Evolutionary conservation across 2,797 vertebrate genomes (phyloP).

Genomic region (Xiphophorus birchmanni): DNA sequence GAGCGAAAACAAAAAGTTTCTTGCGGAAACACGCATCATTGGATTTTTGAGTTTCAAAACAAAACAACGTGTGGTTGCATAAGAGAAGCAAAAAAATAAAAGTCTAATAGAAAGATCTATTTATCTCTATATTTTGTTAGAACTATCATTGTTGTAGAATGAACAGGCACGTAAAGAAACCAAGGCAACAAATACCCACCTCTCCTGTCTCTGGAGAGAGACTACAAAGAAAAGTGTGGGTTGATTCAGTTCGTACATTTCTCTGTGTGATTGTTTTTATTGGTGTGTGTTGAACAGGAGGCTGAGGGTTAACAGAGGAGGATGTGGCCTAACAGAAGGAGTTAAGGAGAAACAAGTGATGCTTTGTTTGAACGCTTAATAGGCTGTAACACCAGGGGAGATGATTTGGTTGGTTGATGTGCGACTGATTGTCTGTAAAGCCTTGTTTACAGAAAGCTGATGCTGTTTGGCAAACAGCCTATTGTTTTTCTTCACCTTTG

Average conservation of each 20-base stretch:
- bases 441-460: conserved; percentile 34
- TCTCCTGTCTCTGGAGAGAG: conserved; percentile 39
- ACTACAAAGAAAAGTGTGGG: conserved; percentile 23
- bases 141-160: conserved; percentile 64
- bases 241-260: conserved; percentile 34
- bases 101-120: conserved; percentile 58
- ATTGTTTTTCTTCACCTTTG: conserved; percentile 20
- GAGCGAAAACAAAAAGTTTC: conserved; percentile 45
- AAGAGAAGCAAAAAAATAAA: conserved; percentile 72
- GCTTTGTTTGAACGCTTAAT: conserved; percentile 38
- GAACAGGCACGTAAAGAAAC: conserved; percentile 83
- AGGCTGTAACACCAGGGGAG: conserved; percentile 33
- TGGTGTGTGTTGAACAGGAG: conserved; percentile 25
- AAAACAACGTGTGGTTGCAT: conserved; percentile 60
- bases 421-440: conserved; percentile 51
- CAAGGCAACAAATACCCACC: conserved; percentile 72
- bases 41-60: conserved; percentile 56
- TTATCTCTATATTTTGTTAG: conserved; percentile 42
- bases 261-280: conserved; percentile 34
- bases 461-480: conserved; percentile 28
- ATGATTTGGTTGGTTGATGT: conserved; percentile 47
- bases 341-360: conserved; percentile 23
- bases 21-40: conserved; percentile 49
- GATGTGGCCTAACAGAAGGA: conserved; percentile 8
- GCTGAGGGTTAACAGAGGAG: background rate